Evolutionary conservation across 1,140 invertebrate species (phyloP).

Genomic region (Trichoplusia ni): DNA sequence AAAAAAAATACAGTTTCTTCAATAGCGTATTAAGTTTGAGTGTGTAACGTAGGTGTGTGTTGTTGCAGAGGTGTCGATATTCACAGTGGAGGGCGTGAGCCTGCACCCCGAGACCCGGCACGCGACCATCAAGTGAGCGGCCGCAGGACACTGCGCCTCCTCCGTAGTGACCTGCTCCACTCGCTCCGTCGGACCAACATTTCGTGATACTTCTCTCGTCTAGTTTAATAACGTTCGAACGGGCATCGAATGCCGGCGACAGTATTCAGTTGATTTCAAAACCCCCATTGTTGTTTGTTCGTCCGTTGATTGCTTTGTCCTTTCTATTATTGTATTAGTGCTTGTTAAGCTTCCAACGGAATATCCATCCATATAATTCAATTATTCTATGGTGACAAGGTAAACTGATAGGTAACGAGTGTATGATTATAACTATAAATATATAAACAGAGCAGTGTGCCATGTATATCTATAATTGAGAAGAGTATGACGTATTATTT

Average conservation of each 20-base stretch:
- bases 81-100: conserved; percentile 93
- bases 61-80: conserved; percentile 94
- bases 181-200: conserved; percentile 69
- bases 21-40: not conserved
- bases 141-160: conserved; percentile 34
- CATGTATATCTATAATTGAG: conserved; percentile 76
- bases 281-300: conserved; percentile 48
- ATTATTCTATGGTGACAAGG: conserved; percentile 81
- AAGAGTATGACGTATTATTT: conserved; percentile 75
- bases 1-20: not conserved
- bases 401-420: conserved; percentile 75
- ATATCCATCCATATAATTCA: conserved; percentile 81
- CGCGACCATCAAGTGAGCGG: conserved; percentile 69
- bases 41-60: conserved; percentile 31
- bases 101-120: conserved; percentile 85
- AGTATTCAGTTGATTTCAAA: conserved; percentile 44
- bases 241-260: conserved; percentile 60
- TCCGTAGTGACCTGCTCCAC: too few species aligned
- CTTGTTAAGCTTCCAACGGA: conserved; percentile 78
- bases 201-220: conserved; percentile 64
- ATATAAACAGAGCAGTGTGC: conserved; percentile 78
- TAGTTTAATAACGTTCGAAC: conserved; percentile 48
- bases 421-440: conserved; percentile 72
- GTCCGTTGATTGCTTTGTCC: conserved; percentile 64
- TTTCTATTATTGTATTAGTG: conserved; percentile 58